Percentiles rank a stretch among this genome's conserved stretches.
phyloP scores from a whole-genome alignment of 2,888 invertebrate species.

The Cephus rjabovi region DNA sequence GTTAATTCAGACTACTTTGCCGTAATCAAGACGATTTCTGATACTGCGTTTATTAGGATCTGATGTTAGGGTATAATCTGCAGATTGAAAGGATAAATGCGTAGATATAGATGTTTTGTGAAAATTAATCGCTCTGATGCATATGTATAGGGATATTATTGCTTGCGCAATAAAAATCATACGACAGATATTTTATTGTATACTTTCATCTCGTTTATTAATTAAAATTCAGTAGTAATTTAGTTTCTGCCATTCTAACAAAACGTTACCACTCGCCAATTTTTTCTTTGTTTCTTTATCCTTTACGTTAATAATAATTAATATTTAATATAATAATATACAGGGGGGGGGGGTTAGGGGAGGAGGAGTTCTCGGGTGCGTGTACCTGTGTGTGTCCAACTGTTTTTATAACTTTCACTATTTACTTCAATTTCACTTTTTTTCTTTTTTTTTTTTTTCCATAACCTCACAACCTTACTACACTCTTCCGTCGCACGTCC shows the following conservation, averaged over 20 bases:
- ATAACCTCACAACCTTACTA: no score
- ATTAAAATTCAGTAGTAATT: slow-evolving; percentile 67
- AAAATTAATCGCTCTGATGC: no score
- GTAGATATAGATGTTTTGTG: no score
- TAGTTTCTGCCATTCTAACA: slow-evolving; percentile 66
- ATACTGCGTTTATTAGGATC: no score
- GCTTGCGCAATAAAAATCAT: no score
- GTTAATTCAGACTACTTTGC: no score
- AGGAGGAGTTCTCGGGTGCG: neutral
- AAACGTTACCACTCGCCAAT: slow-evolving; percentile 62
- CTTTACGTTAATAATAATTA: slow-evolving; percentile 63
- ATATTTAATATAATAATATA: slow-evolving; percentile 64
- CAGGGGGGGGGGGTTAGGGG: slow-evolving; percentile 47
- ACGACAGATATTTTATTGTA: slow-evolving; percentile 43
- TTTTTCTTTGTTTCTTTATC: slow-evolving; percentile 31
- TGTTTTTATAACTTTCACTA: neutral
- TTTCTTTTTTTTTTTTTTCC: no score
- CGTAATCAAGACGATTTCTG: no score
- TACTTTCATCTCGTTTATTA: slow-evolving; percentile 67
- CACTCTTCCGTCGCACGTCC: no score
- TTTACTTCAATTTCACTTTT: neutral
- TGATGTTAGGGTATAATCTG: no score
- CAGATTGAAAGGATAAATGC: no score
- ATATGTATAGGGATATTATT: no score
- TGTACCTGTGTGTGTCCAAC: neutral